These are phyloP conservation scores for Atractosteus spatula DNA, from an alignment of 2,113 vertebrate species.

Conservation along the genomic window DNA sequence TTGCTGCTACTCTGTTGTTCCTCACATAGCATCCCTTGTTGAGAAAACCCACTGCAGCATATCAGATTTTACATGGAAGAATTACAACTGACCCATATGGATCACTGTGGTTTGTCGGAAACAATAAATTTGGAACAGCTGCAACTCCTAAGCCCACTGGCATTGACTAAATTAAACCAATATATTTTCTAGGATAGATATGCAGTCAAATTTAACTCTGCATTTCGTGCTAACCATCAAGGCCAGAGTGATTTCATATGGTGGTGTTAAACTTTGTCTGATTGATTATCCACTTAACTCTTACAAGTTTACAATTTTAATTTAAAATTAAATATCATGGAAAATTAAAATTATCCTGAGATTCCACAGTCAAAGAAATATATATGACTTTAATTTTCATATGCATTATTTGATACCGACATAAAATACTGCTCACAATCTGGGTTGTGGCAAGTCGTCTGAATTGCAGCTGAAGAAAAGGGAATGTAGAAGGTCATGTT, in stretches of 20 bases:
- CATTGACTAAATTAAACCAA: slow-evolving; percentile 9
- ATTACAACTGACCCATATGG: not conserved
- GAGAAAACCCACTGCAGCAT: not conserved
- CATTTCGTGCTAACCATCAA: not conserved
- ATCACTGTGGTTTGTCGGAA: not conserved
- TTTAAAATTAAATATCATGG: not conserved
- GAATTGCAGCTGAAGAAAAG: too few species aligned
- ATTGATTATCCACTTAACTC: not conserved
- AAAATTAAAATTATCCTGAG: not conserved
- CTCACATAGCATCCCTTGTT: not conserved
- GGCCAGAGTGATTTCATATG: not conserved
- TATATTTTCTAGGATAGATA: not conserved
- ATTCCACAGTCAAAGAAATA: not conserved
- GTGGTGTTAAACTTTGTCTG: not conserved
- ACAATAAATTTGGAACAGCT: not conserved
- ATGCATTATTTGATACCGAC: too few species aligned
- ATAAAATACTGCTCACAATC: too few species aligned
- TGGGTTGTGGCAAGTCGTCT: too few species aligned
- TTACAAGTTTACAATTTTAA: not conserved
- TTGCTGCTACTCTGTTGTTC: not conserved
- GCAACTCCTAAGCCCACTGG: not conserved
- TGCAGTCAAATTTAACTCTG: not conserved
- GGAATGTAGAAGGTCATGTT: too few species aligned
- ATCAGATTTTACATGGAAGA: not conserved
- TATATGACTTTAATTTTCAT: slow-evolving; percentile 3